Evolutionary conservation across 2,888 invertebrate species (phyloP).

Genomic region (Abrostola tripartita): DNA sequence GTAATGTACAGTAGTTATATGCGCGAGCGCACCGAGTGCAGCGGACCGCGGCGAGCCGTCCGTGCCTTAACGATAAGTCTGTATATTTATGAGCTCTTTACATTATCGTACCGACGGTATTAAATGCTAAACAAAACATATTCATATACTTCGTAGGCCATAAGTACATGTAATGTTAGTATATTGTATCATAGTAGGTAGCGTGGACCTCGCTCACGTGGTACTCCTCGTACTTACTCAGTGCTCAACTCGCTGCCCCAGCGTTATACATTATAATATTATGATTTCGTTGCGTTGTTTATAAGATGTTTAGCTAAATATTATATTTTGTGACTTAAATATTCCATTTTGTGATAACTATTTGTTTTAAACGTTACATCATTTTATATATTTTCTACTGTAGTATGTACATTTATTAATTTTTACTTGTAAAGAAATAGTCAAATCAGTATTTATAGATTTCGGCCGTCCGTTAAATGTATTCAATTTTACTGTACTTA

Average conservation of each 20-base stretch:
- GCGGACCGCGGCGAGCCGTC: constrained; percentile 67
- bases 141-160: constrained; percentile 38
- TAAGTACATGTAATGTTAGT: constrained; percentile 52
- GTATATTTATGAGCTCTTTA: constrained; percentile 68
- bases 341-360: constrained; percentile 49
- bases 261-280: constrained; percentile 26
- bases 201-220: neutral
- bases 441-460: constrained; percentile 53
- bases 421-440: constrained; percentile 34
- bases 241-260: constrained; percentile 50
- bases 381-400: constrained; percentile 22
- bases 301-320: constrained; percentile 31
- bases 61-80: constrained; percentile 79
- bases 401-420: constrained; percentile 27
- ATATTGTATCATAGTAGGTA: constrained; percentile 32
- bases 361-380: constrained; percentile 27
- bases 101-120: constrained; percentile 38
- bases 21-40: constrained; percentile 36
- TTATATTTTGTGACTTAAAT: constrained; percentile 37
- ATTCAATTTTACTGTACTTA: constrained; percentile 47
- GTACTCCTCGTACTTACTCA: constrained; percentile 22
- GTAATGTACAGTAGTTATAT: constrained; percentile 16
- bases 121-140: constrained; percentile 28
- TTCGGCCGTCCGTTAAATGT: constrained; percentile 54
- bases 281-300: constrained; percentile 39